Base-by-base conservation (phyloP, 2,888 invertebrate species). In the Ophioninae sp. region DNA sequence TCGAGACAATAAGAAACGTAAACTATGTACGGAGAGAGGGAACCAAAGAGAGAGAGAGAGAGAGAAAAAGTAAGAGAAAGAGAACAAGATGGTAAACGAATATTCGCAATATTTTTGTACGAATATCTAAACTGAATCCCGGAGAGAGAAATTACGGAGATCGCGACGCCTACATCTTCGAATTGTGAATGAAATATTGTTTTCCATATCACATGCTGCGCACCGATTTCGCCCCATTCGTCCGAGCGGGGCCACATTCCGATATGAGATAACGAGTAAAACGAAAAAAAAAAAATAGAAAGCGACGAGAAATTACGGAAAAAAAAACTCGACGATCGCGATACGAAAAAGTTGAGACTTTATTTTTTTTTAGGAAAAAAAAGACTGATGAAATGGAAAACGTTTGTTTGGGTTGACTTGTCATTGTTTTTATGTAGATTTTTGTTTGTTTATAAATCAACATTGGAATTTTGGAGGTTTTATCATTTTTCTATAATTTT, bases 161-260 rank as follows among this genome's bases (percentile, higher is more conserved):
- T 23, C 39, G 37, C 61, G 69, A 51, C 68, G 67, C 77, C 77
- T 82, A 78, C 77, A 78, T 82, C 73, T 78, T 78, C 78, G 81
- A 44, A 82, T 56, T 22, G 77, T 69, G 69, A 79, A 78, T 78
- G 74, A 78, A 56, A 58, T 20, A 61, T 67, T 44, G 10, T 63
- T 61, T 67, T 59, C 39, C 65, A 30, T 76, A 67, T 41, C 22
- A 37, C 30, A 59, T 2, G 44, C 37, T 6, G 37, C 30, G 30
- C 9, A 2, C 51, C 51, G 51, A 10, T 63, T 69, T 67, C n/a
- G 30, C 20, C 58, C 30, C 65, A 58, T 74, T 51, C 20, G 17
- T 51, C 17, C 0, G 39, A 51, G 30, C 68, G 41, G 44, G 13
- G 39, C 41, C 13, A 17, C 17, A 37, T 78, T 74, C 64, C 58